Percentiles rank a stretch among this genome's conserved stretches.
Evolutionary conservation across 2,113 vertebrate species (phyloP).

Genomic region (Etheostoma spectabile): DNA sequence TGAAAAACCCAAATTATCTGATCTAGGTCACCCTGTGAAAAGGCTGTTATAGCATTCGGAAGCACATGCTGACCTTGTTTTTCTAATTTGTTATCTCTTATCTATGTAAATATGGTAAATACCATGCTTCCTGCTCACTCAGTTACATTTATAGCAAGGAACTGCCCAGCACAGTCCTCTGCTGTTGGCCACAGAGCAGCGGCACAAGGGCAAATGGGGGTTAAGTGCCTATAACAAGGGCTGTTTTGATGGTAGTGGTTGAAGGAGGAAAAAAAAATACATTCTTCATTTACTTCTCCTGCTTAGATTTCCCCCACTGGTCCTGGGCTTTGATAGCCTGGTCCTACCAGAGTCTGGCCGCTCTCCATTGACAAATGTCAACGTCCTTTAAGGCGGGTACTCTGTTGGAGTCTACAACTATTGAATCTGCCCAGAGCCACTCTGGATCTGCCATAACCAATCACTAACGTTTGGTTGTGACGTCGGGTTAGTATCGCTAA

Average conservation of each 20-base stretch:
- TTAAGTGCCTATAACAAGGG: slow-evolving; percentile 58
- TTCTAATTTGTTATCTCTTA: slow-evolving; percentile 33
- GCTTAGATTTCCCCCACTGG: slow-evolving; percentile 29
- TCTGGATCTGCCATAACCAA: too few relatives aligned
- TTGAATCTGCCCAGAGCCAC: too few relatives aligned
- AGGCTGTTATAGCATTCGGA: slow-evolving; percentile 25
- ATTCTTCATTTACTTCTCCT: slow-evolving; percentile 24
- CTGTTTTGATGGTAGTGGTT: slow-evolving; percentile 23
- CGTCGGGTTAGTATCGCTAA: too few relatives aligned
- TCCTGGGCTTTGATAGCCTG: background rate
- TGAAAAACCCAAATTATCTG: slow-evolving; percentile 23
- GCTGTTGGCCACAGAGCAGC: slow-evolving; percentile 42
- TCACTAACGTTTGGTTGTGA: too few relatives aligned
- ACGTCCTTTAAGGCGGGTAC: too few relatives aligned
- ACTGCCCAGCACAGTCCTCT: slow-evolving; percentile 29
- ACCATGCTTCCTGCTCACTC: slow-evolving; percentile 22
- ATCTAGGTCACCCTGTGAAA: slow-evolving; percentile 49
- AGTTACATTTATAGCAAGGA: slow-evolving; percentile 20
- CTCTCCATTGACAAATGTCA: too few relatives aligned
- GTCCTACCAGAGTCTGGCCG: too few relatives aligned
- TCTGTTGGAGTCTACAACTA: too few relatives aligned
- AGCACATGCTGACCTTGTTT: slow-evolving; percentile 45
- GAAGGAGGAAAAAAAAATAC: slow-evolving; percentile 23
- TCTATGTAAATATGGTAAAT: slow-evolving; percentile 26
- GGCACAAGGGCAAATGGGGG: slow-evolving; percentile 47